Evolutionary conservation across 2,113 vertebrate genomes (phyloP).

Genomic region (Mirounga angustirostris): DNA sequence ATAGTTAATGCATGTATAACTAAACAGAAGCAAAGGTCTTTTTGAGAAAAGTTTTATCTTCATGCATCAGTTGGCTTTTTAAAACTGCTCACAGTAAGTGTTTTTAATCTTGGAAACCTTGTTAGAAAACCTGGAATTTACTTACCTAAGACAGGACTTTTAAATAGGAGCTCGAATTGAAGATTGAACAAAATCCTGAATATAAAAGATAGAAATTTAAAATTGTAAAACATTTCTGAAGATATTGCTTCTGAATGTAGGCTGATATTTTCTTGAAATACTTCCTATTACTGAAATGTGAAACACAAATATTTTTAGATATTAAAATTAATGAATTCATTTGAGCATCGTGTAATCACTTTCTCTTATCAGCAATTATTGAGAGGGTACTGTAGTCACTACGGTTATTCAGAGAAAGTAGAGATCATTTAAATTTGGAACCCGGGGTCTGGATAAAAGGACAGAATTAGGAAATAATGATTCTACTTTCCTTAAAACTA

Average conservation of each 20-base stretch:
- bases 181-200: not conserved
- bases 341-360: not conserved
- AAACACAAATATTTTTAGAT: slow-evolving; percentile 62
- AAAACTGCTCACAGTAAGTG: slow-evolving; percentile 58
- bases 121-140: slow-evolving; percentile 59
- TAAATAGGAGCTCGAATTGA: slow-evolving; percentile 61
- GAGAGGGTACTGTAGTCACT: not conserved
- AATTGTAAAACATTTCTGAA: slow-evolving; percentile 56
- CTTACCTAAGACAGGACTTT: slow-evolving; percentile 32
- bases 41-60: slow-evolving; percentile 58
- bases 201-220: not conserved
- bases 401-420: not conserved
- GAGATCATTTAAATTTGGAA: not conserved
- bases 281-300: slow-evolving; percentile 9
- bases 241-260: slow-evolving; percentile 52
- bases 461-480: not conserved
- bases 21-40: slow-evolving; percentile 67
- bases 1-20: slow-evolving; percentile 42
- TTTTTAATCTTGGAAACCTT: slow-evolving; percentile 53
- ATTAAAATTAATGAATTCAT: slow-evolving; percentile 59
- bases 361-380: not conserved
- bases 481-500: slow-evolving; percentile 13
- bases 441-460: not conserved
- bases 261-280: slow-evolving; percentile 53
- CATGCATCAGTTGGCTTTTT: slow-evolving; percentile 39